These are phyloP conservation scores for Andricus curvator DNA, from an alignment of 2,888 invertebrate species.

Conservation along the genomic window DNA sequence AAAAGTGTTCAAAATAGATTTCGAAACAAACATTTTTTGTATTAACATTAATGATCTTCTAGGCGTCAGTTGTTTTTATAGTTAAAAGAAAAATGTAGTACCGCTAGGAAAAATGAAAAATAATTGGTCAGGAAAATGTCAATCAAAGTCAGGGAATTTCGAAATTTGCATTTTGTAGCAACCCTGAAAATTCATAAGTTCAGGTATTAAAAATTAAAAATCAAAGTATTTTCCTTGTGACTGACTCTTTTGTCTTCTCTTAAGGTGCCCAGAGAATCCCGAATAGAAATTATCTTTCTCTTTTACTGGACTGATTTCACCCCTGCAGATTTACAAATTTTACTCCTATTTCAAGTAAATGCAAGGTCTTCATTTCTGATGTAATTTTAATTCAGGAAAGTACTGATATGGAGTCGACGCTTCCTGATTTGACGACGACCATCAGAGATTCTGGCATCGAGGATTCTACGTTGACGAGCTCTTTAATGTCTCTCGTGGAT, in stretches of 20 bases:
- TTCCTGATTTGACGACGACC: conserved; percentile 48
- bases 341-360: neutral
- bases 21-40: too few relatives aligned
- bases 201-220: too few relatives aligned
- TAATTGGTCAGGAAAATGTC: too few relatives aligned
- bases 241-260: neutral
- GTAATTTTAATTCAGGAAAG: conserved; percentile 30
- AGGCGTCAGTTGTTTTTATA: too few relatives aligned
- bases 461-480: conserved; percentile 52
- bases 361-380: neutral
- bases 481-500: conserved; percentile 52
- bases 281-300: neutral
- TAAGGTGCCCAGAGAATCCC: neutral
- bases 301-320: neutral
- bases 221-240: neutral
- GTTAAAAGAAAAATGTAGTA: too few relatives aligned
- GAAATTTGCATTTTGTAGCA: too few relatives aligned
- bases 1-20: too few relatives aligned
- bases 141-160: too few relatives aligned
- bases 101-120: too few relatives aligned
- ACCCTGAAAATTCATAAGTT: too few relatives aligned
- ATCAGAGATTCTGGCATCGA: conserved; percentile 43
- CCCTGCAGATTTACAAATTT: neutral
- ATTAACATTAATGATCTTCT: too few relatives aligned
- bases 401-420: conserved; percentile 42